phyloP scores from a whole-genome alignment of 2,888 invertebrate genomes.

The Caenorhabditis angaria region DNA sequence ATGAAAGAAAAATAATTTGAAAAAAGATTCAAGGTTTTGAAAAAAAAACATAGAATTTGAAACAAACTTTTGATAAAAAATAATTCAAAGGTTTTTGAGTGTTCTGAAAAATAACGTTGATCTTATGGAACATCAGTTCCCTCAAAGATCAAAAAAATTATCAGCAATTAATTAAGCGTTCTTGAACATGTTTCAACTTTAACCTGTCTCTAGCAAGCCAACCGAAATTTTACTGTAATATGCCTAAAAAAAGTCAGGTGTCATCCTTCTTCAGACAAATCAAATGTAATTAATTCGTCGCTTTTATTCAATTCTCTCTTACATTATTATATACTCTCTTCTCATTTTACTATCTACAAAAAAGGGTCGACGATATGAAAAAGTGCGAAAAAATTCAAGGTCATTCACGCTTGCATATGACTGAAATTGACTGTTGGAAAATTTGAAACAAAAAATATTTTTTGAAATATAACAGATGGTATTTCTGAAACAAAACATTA shows the following conservation, averaged over 20 bases:
- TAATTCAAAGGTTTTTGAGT: no score
- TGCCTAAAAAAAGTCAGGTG: constrained; percentile 6
- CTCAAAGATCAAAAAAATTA: no score
- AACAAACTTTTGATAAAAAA: no score
- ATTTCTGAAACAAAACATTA: not conserved
- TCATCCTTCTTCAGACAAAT: not conserved
- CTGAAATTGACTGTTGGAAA: no score
- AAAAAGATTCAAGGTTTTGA: no score
- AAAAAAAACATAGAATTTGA: no score
- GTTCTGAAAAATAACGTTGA: no score
- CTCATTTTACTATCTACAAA: constrained; percentile 14
- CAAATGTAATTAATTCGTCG: constrained; percentile 1
- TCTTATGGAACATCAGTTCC: no score
- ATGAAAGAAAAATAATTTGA: no score
- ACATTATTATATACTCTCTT: constrained; percentile 5
- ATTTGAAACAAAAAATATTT: not conserved
- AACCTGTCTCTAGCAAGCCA: not conserved
- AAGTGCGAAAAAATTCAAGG: constrained; percentile 28
- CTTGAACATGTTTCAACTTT: not conserved
- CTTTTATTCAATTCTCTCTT: constrained; percentile 1
- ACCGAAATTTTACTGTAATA: not conserved
- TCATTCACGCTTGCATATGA: constrained; percentile 53
- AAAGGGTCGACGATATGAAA: constrained; percentile 10
- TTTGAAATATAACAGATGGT: not conserved
- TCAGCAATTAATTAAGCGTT: no score